These are phyloP conservation scores for Aphrocallistes beatrix DNA, from an alignment of 37 sponge, comb jelly and placozoan species.

Conservation along the genomic window DNA sequence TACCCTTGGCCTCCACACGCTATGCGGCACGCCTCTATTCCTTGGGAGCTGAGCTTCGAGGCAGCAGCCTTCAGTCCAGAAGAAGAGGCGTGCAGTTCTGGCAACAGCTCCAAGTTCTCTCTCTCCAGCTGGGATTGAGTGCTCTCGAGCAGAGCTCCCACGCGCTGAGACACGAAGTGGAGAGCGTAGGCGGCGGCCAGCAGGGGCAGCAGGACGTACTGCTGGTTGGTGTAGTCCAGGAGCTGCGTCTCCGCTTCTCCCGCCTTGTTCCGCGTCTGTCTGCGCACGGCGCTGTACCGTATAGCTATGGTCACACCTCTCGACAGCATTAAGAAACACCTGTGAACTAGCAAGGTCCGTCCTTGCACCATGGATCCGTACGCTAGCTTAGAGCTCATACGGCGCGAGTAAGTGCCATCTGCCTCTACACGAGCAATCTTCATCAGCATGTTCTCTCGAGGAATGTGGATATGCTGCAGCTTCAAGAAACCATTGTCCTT, in stretches of 20 bases:
- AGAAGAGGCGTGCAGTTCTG: conserved; percentile 85
- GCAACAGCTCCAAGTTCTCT: conserved; percentile 54
- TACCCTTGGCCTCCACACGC: conserved; percentile 92
- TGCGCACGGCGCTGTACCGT: conserved; percentile 73
- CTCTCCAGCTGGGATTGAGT: conserved; percentile 33
- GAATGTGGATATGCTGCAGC: conserved; percentile 67
- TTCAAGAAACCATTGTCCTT: conserved; percentile 79
- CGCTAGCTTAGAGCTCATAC: conserved; percentile 45
- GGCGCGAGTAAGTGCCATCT: conserved; percentile 66
- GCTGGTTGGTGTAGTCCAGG: conserved; percentile 77
- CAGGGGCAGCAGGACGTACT: conserved; percentile 72
- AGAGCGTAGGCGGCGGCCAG: conserved; percentile 67
- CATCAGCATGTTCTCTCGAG: conserved; percentile 87
- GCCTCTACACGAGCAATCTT: conserved; percentile 44
- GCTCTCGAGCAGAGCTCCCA: conserved; percentile 26
- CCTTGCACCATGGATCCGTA: conserved; percentile 81
- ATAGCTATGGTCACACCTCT: conserved; percentile 66
- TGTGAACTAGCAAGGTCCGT: conserved; percentile 34
- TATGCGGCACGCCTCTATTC: conserved; percentile 75
- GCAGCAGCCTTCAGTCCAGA: conserved; percentile 76
- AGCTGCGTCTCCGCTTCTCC: conserved; percentile 60
- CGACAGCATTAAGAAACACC: conserved; percentile 28
- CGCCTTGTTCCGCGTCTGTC: conserved; percentile 51
- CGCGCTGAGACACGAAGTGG: conserved; percentile 31
- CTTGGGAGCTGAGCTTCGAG: conserved; percentile 29